Percentiles rank a stretch among this genome's conserved stretches.
Evolutionary conservation across 1,140 invertebrate genomes (phyloP).

Genomic region (Amyelois transitella): DNA sequence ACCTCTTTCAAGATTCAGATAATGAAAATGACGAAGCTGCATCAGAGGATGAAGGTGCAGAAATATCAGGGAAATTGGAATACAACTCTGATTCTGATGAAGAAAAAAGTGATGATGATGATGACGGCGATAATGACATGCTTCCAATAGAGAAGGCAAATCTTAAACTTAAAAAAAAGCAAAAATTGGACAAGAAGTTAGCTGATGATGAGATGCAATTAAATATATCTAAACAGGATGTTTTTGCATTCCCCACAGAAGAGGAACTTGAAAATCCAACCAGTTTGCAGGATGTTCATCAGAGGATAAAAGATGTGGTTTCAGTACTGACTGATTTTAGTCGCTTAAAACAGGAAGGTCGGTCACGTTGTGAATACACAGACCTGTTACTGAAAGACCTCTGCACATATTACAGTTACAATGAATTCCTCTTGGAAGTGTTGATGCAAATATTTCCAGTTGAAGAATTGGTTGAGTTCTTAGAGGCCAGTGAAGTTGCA

Average conservation of each 20-base stretch:
- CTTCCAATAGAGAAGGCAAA: conserved; percentile 91
- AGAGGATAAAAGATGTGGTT: conserved; percentile 92
- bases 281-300: conserved; percentile 89
- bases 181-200: conserved; percentile 81
- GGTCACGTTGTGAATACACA: conserved; percentile 88
- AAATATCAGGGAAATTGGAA: conserved; percentile 37
- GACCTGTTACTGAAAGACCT: conserved; percentile 88
- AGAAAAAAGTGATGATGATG: conserved; percentile 60
- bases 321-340: conserved; percentile 93
- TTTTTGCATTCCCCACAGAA: conserved; percentile 84
- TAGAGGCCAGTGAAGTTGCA: conserved; percentile 97
- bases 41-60: conserved; percentile 46
- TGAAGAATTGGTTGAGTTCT: conserved; percentile 92
- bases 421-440: conserved; percentile 95
- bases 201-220: conserved; percentile 88
- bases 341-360: conserved; percentile 82
- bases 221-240: conserved; percentile 83
- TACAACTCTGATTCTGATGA: conserved; percentile 71
- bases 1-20: conserved; percentile 64
- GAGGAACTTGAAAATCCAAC: conserved; percentile 82
- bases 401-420: conserved; percentile 98
- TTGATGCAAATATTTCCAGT: conserved; percentile 95
- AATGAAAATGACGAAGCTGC: conserved; percentile 51
- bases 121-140: conserved; percentile 78
- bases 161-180: conserved; percentile 85